phyloP scores from a whole-genome alignment of 2,888 invertebrate species.

The Parnassius orleans region DNA sequence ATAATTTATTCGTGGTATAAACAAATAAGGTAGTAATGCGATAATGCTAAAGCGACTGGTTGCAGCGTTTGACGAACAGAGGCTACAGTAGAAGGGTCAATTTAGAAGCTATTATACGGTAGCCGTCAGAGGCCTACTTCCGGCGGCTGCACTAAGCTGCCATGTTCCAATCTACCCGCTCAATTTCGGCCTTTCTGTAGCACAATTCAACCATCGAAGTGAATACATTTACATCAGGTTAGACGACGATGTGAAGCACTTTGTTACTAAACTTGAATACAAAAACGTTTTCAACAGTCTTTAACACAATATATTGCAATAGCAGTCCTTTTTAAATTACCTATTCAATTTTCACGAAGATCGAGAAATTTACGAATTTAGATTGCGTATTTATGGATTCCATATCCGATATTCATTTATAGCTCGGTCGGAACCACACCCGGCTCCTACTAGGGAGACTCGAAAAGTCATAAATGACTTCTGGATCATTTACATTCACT shows the following conservation, averaged over 20 bases:
- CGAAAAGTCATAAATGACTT: conserved; percentile 52
- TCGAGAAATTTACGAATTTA: conserved; percentile 67
- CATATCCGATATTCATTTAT: conserved; percentile 68
- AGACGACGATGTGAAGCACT: background rate
- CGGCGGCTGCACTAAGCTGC: conserved; percentile 77
- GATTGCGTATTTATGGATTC: conserved; percentile 71
- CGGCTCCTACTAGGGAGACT: conserved; percentile 45
- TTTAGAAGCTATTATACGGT: conserved; percentile 77
- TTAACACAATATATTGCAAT: background rate
- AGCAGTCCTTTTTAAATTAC: conserved; percentile 49
- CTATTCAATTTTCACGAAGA: conserved; percentile 63
- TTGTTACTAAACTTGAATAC: conserved; percentile 3
- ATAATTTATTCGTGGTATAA: no score
- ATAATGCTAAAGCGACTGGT: conserved; percentile 50
- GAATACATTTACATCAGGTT: conserved; percentile 46
- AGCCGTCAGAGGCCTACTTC: conserved; percentile 78
- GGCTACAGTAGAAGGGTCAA: conserved; percentile 67
- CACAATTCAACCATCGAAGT: conserved; percentile 55
- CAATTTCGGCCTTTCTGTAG: conserved; percentile 72
- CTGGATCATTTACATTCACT: conserved; percentile 32
- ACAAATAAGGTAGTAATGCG: conserved; percentile 32
- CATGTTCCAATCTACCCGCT: conserved; percentile 70
- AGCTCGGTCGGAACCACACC: conserved; percentile 51
- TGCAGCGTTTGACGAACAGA: conserved; percentile 43
- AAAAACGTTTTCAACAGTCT: background rate